Base-by-base conservation (phyloP, 2,888 invertebrate species). In the Meteorus cinctellus region DNA sequence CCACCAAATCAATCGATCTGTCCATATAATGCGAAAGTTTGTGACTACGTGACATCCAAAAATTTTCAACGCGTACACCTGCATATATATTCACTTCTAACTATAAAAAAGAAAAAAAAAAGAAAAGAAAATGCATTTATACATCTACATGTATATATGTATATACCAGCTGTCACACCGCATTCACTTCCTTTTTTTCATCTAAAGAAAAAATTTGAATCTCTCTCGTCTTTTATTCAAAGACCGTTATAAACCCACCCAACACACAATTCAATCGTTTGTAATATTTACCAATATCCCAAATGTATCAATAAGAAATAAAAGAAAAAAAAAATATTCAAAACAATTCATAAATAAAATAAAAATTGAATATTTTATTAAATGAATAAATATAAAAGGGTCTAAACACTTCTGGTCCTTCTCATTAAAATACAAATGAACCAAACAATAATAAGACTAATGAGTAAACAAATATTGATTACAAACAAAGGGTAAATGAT, bases 1-100 rank as follows among this genome's bases (percentile, higher is more conserved):
- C 19, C 12, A n/a, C 65, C 12, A 24, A 34, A 65, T 65, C 41
- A n/a, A 65, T 65, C 36, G 31, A 69, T 48, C 16, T 59, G 19
- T 55, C 34, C 3, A 69, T 69, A 8, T 79, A 74, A 80, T 55
- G 80, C 77, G 80, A 80, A 81, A 82, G 77, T 78, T 68, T 65
- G 62, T 72, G 60, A 70, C 19, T 59, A 51, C 19, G n/a, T 65
- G 70, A 65, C n/a, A 67, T 65, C 73, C n/a, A 78, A 78, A 68
- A 34, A 51, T 51, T 16, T 16, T 36, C 8, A 19, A 55, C 27
- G 19, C 5, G 31, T 29, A 69, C 69, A 69, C 69, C 69, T 69
- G 55, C 67, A 24, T 19, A 48, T 31, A 31, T 14, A 48, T 27
- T 31, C 27, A 69, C 16, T 27, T 45, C 24, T 68, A 4, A 31